These are phyloP conservation scores for Lanius ludovicianus DNA, from an alignment of 2,113 vertebrate species.

Conservation along the genomic window DNA sequence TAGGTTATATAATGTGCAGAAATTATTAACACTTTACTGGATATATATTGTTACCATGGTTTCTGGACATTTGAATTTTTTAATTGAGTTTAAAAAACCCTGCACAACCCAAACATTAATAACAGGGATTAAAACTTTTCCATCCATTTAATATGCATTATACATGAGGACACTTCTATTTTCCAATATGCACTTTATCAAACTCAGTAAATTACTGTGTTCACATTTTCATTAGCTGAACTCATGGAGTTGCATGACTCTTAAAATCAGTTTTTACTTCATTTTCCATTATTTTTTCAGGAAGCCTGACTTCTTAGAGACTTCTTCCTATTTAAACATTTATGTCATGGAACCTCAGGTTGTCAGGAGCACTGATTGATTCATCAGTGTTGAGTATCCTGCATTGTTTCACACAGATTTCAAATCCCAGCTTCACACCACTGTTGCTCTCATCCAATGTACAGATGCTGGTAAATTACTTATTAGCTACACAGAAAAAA, in stretches of 20 bases:
- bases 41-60: neutral
- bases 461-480: neutral
- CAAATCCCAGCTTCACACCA: neutral
- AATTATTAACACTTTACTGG: neutral
- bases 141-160: neutral
- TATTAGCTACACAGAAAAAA: neutral
- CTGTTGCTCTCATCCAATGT: neutral
- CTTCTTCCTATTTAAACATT: neutral
- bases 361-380: neutral
- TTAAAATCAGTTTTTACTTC: neutral
- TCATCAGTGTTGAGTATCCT: neutral
- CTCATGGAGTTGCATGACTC: neutral
- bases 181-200: neutral
- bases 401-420: neutral
- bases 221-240: neutral
- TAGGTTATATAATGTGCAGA: neutral
- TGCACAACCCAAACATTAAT: neutral
- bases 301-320: neutral
- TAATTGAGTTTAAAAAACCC: neutral
- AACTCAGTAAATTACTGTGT: neutral
- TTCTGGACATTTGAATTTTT: neutral
- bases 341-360: neutral
- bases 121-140: neutral
- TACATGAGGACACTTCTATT: neutral
- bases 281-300: conserved; percentile 1